Evolutionary conservation across 2,888 invertebrate species (phyloP), one percentile per base, ranked within the genome.

Genomic region (Megamerina dolium): DNA sequence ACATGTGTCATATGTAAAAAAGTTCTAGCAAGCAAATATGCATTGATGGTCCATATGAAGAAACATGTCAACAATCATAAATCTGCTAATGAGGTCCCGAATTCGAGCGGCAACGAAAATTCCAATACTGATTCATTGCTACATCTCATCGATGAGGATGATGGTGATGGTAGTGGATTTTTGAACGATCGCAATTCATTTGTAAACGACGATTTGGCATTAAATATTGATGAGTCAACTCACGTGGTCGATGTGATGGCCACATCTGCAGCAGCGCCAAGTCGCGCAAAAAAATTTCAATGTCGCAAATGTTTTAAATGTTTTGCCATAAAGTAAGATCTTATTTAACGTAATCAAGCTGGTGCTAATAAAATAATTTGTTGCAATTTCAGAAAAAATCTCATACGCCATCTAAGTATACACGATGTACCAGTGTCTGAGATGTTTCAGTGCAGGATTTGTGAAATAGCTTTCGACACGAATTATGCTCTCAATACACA

Each of bases 301-400:
- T 64, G 64, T 38, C 56, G 59, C 5, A 60, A 57, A 46, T 65
- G 65, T 46, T 62, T 58, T 30, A 65, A 64, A 53, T 61, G 58
- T 40, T 65, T 63, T 48, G 58, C 60, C 9, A 58, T 63, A 12
- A 64, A 61, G 64, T 65, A 58, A 48, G 55, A 47, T 35, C 20
- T 21, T n/a, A 8, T 9, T n/a, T n/a, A n/a, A n/a, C n/a, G n/a
- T n/a, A n/a, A n/a, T n/a, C n/a, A n/a, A n/a, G n/a, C n/a, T n/a
- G n/a, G n/a, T 35, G 21, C n/a, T 26, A 8, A 26, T 37, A 3
- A 13, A 13, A 17, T 29, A 29, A 23, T n/a, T 37, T 17, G n/a
- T 12, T 16, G 23, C 23, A 8, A 14, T 46, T 49, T 3, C 42
- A 56, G 56, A 35, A 52, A 51, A 46, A 54, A 50, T 44, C 46